Percentiles rank a stretch among this genome's conserved stretches.
phyloP scores from a whole-genome alignment of 2,888 invertebrate genomes.

The Synergus laeviventris region DNA sequence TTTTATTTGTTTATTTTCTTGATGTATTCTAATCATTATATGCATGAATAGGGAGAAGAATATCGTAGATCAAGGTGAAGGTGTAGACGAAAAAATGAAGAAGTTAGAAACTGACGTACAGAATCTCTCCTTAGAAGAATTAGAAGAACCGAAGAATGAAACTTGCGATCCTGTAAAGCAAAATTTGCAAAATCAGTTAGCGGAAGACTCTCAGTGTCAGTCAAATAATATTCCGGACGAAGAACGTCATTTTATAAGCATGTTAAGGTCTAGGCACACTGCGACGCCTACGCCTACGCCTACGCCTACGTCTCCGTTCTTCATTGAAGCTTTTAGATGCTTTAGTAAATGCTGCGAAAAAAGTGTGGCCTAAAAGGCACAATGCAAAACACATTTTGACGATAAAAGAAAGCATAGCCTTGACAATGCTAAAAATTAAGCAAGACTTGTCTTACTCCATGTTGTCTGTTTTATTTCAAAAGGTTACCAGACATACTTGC shows the following conservation, averaged over 20 bases:
- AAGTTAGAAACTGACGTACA: too few relatives aligned
- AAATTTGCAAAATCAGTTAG: not conserved
- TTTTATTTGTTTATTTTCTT: too few relatives aligned
- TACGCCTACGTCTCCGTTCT: too few relatives aligned
- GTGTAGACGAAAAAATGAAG: too few relatives aligned
- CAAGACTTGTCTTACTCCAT: not conserved
- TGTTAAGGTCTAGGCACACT: too few relatives aligned
- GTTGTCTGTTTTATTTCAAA: not conserved
- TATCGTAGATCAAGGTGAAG: too few relatives aligned
- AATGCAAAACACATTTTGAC: not conserved
- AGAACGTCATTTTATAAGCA: not conserved
- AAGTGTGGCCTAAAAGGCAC: not conserved
- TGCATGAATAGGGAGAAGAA: too few relatives aligned
- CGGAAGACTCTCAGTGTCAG: too few relatives aligned
- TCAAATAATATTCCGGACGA: not conserved
- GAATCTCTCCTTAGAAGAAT: too few relatives aligned
- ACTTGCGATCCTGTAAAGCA: not conserved
- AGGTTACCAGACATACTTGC: not conserved
- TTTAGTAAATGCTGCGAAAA: not conserved
- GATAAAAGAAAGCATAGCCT: not conserved
- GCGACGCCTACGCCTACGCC: too few relatives aligned
- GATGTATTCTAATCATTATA: too few relatives aligned
- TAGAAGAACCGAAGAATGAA: too few relatives aligned
- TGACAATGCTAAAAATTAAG: constrained; percentile 13
- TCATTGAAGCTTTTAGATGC: not conserved